Evolutionary conservation across 1,140 invertebrate genomes (phyloP), one percentile per base, ranked within the genome.

Genomic region (Drosophila pseudoobscura): DNA sequence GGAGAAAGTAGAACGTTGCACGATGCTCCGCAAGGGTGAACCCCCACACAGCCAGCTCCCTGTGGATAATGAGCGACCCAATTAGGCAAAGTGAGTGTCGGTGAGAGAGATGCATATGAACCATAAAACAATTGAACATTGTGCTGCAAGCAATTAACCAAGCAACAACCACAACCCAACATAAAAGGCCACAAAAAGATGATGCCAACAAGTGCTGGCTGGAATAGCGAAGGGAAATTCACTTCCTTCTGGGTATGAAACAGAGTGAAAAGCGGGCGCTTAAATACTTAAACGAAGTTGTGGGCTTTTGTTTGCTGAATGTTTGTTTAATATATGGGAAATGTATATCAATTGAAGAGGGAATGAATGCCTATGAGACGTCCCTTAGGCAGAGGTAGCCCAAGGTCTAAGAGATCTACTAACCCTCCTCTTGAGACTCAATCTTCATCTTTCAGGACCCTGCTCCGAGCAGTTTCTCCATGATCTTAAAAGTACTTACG

Each of bases 121-220:
- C 83, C 83, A 88, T 79, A 88, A 79, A 87, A 88, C 83, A 88
- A 88, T 88, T 88, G 75, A 88, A 83, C 78, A 88, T 79, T 83
- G 78, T 79, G 79, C 75, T 75, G 72, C 55, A 49, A 83, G 66
- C 75, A 76, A 76, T 88, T 74, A 75, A 83, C 71, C 75, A 66
- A 57, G 61, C 57, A 57, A 50, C 49, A 45, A 45, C 26, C 35
- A n/a, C 24, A 26, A 5, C 24, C 46, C 45, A 22, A 6, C 59
- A 43, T 64, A 31, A 64, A 65, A 65, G 31, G 64, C 66, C 35
- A 69, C 35, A 69, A 41, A 26, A 50, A 57, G 15, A 55, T 57
- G 61, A 69, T 56, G 26, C 63, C 64, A 8, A 66, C 35, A 39
- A 39, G 35, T 39, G 35, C 35, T 8, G 13, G 11, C 35, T 39